Evolutionary conservation across 2,113 vertebrate genomes (phyloP).

Genomic region (western clawed frog (Xenopus tropicalis)): UCB_Xtro_10.0 CM004444.2:23185001-23185500

Average conservation of each 20-base stretch:
- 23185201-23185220: no score
- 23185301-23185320: constrained; percentile 10
- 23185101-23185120: no score
- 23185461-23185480: constrained; percentile 33
- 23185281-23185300: not conserved
- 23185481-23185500: constrained; percentile 37
- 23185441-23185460: constrained; percentile 38
- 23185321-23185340: constrained; percentile 20
- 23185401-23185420: constrained; percentile 35
- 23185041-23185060: no score
- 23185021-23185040: no score
- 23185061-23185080: no score
- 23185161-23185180: no score
- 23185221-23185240: not conserved
- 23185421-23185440: constrained; percentile 42
- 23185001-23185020: no score
- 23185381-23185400: constrained; percentile 29
- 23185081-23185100: no score
- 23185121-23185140: no score
- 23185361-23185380: constrained; percentile 39
- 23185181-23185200: no score
- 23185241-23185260: not conserved
- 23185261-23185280: constrained; percentile 29
- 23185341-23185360: constrained; percentile 44
- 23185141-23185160: no score